phyloP scores from a whole-genome alignment of 2,113 vertebrate genomes.

The Cyprinodon variegatus region DNA sequence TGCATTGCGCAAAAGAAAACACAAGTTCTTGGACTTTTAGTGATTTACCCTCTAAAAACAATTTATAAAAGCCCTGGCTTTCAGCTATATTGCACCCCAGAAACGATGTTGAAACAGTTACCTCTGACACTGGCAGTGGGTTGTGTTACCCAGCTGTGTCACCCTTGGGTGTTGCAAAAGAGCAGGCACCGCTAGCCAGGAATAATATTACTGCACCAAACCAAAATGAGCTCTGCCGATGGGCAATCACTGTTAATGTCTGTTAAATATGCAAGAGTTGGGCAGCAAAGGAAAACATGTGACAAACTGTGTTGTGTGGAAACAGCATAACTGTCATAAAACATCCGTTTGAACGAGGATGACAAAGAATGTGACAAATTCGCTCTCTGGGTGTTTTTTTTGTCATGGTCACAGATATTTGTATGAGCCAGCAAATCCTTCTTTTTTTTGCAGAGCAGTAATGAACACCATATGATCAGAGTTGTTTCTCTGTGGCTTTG shows the following conservation, averaged over 20 bases:
- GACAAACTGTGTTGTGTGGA: constrained; percentile 23
- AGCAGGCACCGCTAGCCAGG: constrained; percentile 54
- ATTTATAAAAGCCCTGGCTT: constrained; percentile 51
- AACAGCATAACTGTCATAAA: constrained; percentile 42
- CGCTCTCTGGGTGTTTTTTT: constrained; percentile 34
- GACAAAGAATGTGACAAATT: constrained; percentile 55
- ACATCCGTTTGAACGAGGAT: constrained; percentile 15
- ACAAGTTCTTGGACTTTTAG: constrained; percentile 42
- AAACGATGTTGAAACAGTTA: constrained; percentile 67
- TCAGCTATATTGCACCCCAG: constrained; percentile 47
- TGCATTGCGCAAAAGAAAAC: constrained; percentile 29
- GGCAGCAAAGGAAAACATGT: constrained; percentile 48
- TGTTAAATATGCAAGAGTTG: constrained; percentile 41
- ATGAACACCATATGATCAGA: constrained; percentile 46
- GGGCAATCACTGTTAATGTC: constrained; percentile 53
- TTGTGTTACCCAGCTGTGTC: constrained; percentile 65
- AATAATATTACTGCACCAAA: constrained; percentile 62
- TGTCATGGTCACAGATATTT: constrained; percentile 53
- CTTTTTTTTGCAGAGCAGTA: constrained; percentile 45
- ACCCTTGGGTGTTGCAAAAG: constrained; percentile 72
- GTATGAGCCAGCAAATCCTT: constrained; percentile 40
- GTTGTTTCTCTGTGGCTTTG: constrained; percentile 30
- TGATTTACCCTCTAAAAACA: constrained; percentile 57
- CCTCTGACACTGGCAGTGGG: constrained; percentile 49
- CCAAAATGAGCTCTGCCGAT: constrained; percentile 47